phyloP scores from a whole-genome alignment of 2,113 vertebrate genomes.

The Oreochromis spilurus region DNA sequence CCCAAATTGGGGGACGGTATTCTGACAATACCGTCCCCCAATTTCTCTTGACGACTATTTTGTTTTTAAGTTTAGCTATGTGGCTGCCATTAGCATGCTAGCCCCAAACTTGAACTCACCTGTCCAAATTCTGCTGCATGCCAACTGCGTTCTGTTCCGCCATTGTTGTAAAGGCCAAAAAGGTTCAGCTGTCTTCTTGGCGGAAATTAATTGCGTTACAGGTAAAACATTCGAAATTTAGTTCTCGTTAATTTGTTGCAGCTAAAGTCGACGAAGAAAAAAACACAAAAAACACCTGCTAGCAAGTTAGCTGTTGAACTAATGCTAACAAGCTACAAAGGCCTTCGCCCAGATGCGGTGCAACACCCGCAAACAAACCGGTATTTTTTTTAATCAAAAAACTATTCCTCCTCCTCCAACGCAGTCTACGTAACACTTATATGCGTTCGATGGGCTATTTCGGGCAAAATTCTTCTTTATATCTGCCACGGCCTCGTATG shows the following conservation, averaged over 20 bases:
- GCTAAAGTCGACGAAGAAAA: not conserved
- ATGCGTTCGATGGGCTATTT: not conserved
- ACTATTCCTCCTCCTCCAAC: not conserved
- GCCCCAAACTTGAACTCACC: conserved; percentile 66
- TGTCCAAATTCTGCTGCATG: conserved; percentile 75
- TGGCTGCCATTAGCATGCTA: conserved; percentile 18
- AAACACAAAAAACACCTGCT: not conserved
- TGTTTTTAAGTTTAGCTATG: not conserved
- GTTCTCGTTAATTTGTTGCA: not conserved
- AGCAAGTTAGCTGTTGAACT: conserved; percentile 17
- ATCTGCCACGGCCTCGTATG: conserved; percentile 11
- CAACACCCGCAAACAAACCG: not conserved
- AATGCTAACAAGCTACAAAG: conserved; percentile 24
- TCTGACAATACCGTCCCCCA: not conserved
- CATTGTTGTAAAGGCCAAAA: conserved; percentile 37
- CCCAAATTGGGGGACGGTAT: not conserved
- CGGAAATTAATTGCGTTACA: not conserved
- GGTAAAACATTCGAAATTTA: conserved; percentile 13
- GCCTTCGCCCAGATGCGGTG: conserved; percentile 46
- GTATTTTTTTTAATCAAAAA: not conserved
- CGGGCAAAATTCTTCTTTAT: not conserved
- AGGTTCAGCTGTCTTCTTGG: not conserved
- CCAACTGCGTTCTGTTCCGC: conserved; percentile 62
- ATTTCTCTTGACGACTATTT: not conserved
- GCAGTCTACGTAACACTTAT: not conserved